A percentile compares a stretch with the other conserved stretches of the same genome.
Conservation (phyloP, 1,140 invertebrate genomes). For the Semibalanus balanoides region DNA sequence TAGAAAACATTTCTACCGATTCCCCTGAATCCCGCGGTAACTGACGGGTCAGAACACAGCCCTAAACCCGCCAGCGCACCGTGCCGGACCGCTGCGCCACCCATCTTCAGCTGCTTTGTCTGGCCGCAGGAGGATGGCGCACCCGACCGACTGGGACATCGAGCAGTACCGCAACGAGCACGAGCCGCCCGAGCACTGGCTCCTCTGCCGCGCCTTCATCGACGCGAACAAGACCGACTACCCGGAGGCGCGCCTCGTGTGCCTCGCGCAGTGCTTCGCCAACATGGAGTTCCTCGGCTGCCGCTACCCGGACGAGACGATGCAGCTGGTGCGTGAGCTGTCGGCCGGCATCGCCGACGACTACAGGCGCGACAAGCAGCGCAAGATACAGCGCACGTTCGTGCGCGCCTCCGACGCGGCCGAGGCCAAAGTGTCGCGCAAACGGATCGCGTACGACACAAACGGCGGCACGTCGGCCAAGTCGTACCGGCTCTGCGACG, state of each 20-base stretch:
- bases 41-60: too few species aligned
- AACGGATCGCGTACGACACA: not conserved
- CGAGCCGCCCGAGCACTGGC: conserved; percentile 33
- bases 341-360: conserved; percentile 14
- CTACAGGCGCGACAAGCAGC: conserved; percentile 44
- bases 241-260: conserved; percentile 27
- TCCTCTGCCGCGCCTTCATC: conserved; percentile 29
- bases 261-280: conserved; percentile 31
- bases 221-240: conserved; percentile 25
- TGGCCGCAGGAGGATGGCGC: not conserved
- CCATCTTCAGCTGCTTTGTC: not conserved
- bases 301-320: conserved; percentile 17
- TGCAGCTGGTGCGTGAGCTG: conserved; percentile 14
- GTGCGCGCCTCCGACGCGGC: conserved; percentile 59
- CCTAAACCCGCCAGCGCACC: too few species aligned
- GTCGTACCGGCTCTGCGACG: not conserved
- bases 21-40: too few species aligned
- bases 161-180: conserved; percentile 16
- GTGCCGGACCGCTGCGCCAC: too few species aligned
- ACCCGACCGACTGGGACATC: conserved; percentile 17
- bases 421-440: conserved; percentile 43
- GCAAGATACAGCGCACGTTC: conserved; percentile 56
- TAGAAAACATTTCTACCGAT: too few species aligned
- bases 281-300: conserved; percentile 31
- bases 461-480: not conserved